These are phyloP conservation scores for Malachius bipustulatus DNA, from an alignment of 2,888 invertebrate species.

Conservation along the genomic window DNA sequence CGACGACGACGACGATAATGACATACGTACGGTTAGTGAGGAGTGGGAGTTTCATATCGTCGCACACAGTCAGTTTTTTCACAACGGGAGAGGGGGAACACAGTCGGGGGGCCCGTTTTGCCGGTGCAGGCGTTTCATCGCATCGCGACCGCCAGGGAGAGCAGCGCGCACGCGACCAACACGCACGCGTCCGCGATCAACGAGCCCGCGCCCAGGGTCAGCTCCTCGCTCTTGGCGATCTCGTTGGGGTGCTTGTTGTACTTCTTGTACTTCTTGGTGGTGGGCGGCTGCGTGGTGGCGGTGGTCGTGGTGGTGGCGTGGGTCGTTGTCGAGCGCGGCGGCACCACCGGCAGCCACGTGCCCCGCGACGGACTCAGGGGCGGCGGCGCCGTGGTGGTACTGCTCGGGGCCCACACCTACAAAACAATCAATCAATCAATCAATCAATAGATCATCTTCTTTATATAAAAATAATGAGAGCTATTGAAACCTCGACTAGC, in stretches of 20 bases:
- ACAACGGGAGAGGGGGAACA: background rate
- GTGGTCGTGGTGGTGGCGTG: constrained; percentile 34
- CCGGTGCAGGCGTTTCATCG: constrained; percentile 28
- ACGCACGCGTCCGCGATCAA: constrained; percentile 3
- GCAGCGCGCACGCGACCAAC: constrained; percentile 25
- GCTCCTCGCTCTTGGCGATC: constrained; percentile 85
- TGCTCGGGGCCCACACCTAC: constrained; percentile 58
- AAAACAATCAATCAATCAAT: no score
- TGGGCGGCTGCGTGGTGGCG: constrained; percentile 28
- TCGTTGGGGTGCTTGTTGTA: constrained; percentile 76
- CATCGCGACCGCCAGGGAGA: constrained; percentile 26
- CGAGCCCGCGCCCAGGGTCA: constrained; percentile 54
- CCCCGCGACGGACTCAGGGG: constrained; percentile 21
- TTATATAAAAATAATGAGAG: no score
- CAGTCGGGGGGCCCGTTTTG: background rate
- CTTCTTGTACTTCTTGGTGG: constrained; percentile 42
- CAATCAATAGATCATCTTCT: no score
- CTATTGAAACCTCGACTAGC: no score
- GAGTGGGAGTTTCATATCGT: no score
- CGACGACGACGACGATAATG: no score
- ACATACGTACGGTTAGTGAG: no score
- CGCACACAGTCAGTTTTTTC: no score
- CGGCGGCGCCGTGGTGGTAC: constrained; percentile 30
- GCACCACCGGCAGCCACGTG: constrained; percentile 36
- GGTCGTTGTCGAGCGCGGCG: constrained; percentile 34